phyloP scores from a whole-genome alignment of 2,888 invertebrate species.

The Bombyx huttoni region DNA sequence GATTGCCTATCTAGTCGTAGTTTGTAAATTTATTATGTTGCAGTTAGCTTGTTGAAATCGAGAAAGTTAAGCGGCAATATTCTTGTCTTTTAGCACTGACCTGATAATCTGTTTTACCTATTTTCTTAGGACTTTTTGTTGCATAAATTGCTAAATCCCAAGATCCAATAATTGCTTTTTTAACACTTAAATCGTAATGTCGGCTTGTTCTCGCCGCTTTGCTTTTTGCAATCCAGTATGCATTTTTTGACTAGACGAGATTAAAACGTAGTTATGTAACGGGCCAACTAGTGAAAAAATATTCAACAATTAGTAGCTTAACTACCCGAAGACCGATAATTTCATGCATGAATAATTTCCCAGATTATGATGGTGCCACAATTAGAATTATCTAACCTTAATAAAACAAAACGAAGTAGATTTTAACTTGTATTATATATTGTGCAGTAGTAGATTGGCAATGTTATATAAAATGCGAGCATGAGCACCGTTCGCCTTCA shows the following conservation, averaged over 20 bases:
- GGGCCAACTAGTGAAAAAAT: slow-evolving; percentile 12
- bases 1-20: neutral
- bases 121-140: neutral
- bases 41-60: neutral
- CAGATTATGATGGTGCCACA: slow-evolving; percentile 36
- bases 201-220: neutral
- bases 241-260: slow-evolving; percentile 13
- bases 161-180: neutral
- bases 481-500: slow-evolving; percentile 40
- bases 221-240: slow-evolving; percentile 12
- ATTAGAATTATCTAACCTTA: slow-evolving; percentile 51
- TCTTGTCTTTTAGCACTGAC: neutral
- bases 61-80: neutral
- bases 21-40: neutral
- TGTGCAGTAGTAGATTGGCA: slow-evolving; percentile 38
- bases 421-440: slow-evolving; percentile 40
- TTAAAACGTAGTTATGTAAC: slow-evolving; percentile 9
- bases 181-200: neutral
- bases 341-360: slow-evolving; percentile 36
- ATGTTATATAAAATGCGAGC: slow-evolving; percentile 56
- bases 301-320: slow-evolving; percentile 13
- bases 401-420: slow-evolving; percentile 46
- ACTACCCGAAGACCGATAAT: slow-evolving; percentile 23
- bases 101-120: neutral
- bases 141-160: neutral